A percentile compares a stretch with the other conserved stretches of the same genome.
These are phyloP conservation scores for Leptopilina syphax DNA, from an alignment of 2,888 invertebrate genomes.

Conservation along the genomic window DNA sequence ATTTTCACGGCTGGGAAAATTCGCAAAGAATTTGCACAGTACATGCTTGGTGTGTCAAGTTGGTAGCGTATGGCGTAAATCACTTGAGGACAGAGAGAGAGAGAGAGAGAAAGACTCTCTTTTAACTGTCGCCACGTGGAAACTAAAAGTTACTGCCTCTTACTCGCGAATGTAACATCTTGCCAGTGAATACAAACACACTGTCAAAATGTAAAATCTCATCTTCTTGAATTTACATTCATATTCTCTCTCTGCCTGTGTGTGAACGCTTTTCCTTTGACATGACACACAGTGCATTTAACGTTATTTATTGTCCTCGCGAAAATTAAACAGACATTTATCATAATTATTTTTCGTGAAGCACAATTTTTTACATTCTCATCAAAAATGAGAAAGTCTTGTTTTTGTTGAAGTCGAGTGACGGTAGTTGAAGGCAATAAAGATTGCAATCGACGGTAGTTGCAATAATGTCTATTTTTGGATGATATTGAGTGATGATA, in stretches of 20 bases:
- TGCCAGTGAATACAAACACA: constrained; percentile 47
- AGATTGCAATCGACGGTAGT: too few relatives aligned
- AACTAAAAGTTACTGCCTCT: constrained; percentile 50
- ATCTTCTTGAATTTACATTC: constrained; percentile 1
- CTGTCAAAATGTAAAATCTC: constrained; percentile 27
- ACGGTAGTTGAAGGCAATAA: too few relatives aligned
- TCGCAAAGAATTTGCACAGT: constrained; percentile 3
- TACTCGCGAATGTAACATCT: constrained; percentile 43
- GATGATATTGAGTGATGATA: too few relatives aligned
- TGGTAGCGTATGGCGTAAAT: constrained; percentile 51
- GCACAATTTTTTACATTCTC: too few relatives aligned
- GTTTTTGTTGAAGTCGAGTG: too few relatives aligned
- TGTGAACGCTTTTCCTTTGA: neutral
- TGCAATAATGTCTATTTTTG: too few relatives aligned
- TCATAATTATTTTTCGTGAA: too few relatives aligned
- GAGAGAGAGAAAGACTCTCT: neutral
- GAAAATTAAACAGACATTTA: too few relatives aligned
- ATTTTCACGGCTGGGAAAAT: neutral
- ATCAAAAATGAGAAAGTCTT: too few relatives aligned
- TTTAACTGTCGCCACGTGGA: constrained; percentile 57
- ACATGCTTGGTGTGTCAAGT: constrained; percentile 30
- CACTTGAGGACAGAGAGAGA: constrained; percentile 43
- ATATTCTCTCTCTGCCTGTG: neutral
- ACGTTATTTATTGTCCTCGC: neutral
- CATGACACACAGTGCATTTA: constrained; percentile 8